Conservation (phyloP, 1,140 invertebrate genomes). For the Lutraria rhynchaena region DNA sequence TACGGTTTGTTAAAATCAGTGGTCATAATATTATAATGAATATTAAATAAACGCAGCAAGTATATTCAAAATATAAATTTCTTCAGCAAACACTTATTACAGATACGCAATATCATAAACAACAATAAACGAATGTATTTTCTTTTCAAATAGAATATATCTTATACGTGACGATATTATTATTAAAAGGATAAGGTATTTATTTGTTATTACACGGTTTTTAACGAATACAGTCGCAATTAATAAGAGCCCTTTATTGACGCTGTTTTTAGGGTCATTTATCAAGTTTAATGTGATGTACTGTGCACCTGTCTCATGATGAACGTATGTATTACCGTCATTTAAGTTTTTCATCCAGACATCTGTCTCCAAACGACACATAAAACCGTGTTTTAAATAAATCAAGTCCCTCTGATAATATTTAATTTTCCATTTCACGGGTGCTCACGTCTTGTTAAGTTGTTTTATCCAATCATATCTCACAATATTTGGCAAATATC, state of each 20-base stretch:
- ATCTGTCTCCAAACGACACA: conserved; percentile 48
- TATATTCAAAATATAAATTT: too few relatives aligned
- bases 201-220: too few relatives aligned
- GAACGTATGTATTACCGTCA: conserved; percentile 20
- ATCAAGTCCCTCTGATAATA: conserved; percentile 41
- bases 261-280: background rate
- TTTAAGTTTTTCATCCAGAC: conserved; percentile 42
- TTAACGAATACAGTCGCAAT: too few relatives aligned
- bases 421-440: conserved; percentile 59
- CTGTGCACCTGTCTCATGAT: conserved; percentile 37
- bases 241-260: background rate
- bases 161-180: too few relatives aligned
- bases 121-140: too few relatives aligned
- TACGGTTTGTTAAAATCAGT: too few relatives aligned
- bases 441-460: conserved; percentile 25
- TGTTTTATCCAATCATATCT: conserved; percentile 28
- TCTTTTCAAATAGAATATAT: too few relatives aligned
- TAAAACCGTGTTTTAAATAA: conserved; percentile 52
- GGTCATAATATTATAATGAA: too few relatives aligned
- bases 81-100: too few relatives aligned
- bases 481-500: background rate
- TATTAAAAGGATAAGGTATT: too few relatives aligned
- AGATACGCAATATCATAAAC: too few relatives aligned
- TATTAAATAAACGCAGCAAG: too few relatives aligned
- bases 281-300: conserved; percentile 25